Conservation (phyloP, 2,888 invertebrate genomes). For the Hydropsyche betteni region DNA sequence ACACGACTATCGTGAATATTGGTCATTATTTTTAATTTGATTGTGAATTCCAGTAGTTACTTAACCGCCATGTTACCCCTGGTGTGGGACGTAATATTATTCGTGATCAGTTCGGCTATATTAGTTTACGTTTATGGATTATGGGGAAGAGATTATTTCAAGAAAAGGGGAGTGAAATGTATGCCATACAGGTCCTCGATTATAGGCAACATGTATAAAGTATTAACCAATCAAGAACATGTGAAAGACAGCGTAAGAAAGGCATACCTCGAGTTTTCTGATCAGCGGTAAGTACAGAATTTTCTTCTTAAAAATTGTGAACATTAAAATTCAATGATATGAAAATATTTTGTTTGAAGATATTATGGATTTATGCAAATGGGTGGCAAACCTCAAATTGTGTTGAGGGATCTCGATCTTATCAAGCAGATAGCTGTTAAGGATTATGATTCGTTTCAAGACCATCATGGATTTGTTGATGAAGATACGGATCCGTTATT, state of each 20-base stretch:
- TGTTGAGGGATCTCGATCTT: conserved; percentile 66
- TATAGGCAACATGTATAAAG: conserved; percentile 24
- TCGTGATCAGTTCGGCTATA: background rate
- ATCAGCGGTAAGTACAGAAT: conserved; percentile 51
- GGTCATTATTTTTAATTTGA: too few species aligned
- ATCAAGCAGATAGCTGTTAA: conserved; percentile 66
- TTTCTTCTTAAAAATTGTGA: conserved; percentile 9
- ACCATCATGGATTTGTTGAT: conserved; percentile 60
- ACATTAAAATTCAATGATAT: conserved; percentile 9
- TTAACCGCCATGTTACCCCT: background rate
- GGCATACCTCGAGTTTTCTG: conserved; percentile 49
- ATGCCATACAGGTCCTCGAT: conserved; percentile 3
- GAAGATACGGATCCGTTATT: conserved; percentile 62
- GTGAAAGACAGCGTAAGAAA: conserved; percentile 37
- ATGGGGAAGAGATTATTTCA: conserved; percentile 19
- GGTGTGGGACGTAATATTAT: background rate
- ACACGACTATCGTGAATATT: too few species aligned
- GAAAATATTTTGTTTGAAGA: conserved; percentile 54
- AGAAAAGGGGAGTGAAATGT: conserved; percentile 21
- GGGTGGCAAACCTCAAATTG: conserved; percentile 55
- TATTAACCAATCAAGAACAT: conserved; percentile 16
- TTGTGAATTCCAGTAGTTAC: too few species aligned
- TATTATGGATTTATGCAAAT: conserved; percentile 63
- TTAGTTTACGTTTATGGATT: conserved; percentile 1
- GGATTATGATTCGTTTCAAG: conserved; percentile 67